Percentiles rank a stretch among this genome's conserved stretches.
These are phyloP conservation scores for Acanthiza pusilla DNA, from an alignment of 2,797 vertebrate genomes.

Conservation along the genomic window DNA sequence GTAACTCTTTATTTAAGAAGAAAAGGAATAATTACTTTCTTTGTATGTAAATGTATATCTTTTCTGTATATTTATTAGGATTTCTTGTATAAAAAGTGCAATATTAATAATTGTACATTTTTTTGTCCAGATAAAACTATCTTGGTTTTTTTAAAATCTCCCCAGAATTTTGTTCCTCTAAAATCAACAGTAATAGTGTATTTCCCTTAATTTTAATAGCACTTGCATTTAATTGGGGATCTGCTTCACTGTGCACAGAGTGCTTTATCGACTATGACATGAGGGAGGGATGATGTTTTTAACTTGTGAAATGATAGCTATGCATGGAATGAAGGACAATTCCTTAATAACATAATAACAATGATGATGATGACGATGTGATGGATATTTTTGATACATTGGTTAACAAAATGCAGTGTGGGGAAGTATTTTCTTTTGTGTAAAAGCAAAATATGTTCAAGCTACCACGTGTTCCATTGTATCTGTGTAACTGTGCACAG, in stretches of 20 bases:
- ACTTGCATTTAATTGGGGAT: constrained; percentile 61
- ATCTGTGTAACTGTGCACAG: neutral
- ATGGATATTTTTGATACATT: constrained; percentile 8
- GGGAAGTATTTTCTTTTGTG: constrained; percentile 8
- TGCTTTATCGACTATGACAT: constrained; percentile 30
- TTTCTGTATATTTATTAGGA: constrained; percentile 93
- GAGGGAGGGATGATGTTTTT: neutral
- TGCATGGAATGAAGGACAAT: constrained; percentile 21
- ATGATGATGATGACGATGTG: neutral
- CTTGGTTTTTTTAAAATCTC: constrained; percentile 48
- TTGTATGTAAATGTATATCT: constrained; percentile 76
- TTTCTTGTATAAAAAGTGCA: constrained; percentile 84
- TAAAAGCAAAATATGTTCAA: neutral
- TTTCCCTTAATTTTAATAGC: constrained; percentile 57
- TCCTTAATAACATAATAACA: neutral
- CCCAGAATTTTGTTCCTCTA: constrained; percentile 65
- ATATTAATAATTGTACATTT: constrained; percentile 82
- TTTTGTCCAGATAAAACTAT: constrained; percentile 75
- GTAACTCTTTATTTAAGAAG: constrained; percentile 74
- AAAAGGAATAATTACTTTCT: constrained; percentile 68
- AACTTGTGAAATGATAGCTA: constrained; percentile 1
- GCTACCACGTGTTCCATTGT: neutral
- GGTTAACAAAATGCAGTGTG: neutral
- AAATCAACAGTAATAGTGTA: constrained; percentile 35
- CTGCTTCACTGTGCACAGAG: constrained; percentile 44